Evolutionary conservation across 2,797 vertebrate genomes (phyloP).

Genomic region (Acropternis orthonyx): DNA sequence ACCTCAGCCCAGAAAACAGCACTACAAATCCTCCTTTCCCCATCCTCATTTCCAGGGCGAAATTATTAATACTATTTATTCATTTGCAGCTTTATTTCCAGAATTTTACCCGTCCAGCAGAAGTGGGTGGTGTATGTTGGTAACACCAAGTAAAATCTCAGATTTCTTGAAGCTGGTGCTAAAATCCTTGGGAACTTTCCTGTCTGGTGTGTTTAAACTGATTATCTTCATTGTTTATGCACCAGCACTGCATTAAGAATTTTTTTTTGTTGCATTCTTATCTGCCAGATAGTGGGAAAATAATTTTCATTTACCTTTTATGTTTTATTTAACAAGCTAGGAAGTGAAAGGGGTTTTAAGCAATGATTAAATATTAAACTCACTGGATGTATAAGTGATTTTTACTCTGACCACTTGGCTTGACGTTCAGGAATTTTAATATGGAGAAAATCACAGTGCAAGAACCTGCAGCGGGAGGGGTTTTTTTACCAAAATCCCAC

Average conservation of each 20-base stretch:
- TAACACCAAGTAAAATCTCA: background rate
- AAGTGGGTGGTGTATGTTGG: accelerated
- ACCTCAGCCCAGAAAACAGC: background rate
- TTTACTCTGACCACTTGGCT: background rate
- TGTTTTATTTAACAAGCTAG: background rate
- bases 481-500: background rate
- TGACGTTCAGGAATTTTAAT: background rate
- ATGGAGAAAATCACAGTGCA: background rate
- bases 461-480: background rate
- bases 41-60: background rate
- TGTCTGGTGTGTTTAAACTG: background rate
- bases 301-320: background rate
- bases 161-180: background rate
- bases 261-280: background rate
- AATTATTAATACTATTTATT: background rate
- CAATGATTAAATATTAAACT: background rate
- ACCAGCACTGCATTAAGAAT: background rate
- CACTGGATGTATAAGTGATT: accelerated
- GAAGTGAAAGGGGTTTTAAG: background rate
- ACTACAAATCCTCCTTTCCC: background rate
- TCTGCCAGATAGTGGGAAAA: background rate
- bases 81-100: background rate
- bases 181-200: background rate
- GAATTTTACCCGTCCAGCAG: background rate
- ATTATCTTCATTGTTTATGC: background rate